A percentile compares a stretch with the other conserved stretches of the same genome.
phyloP scores from a whole-genome alignment of 2,888 invertebrate genomes.

The Cantharis rustica region DNA sequence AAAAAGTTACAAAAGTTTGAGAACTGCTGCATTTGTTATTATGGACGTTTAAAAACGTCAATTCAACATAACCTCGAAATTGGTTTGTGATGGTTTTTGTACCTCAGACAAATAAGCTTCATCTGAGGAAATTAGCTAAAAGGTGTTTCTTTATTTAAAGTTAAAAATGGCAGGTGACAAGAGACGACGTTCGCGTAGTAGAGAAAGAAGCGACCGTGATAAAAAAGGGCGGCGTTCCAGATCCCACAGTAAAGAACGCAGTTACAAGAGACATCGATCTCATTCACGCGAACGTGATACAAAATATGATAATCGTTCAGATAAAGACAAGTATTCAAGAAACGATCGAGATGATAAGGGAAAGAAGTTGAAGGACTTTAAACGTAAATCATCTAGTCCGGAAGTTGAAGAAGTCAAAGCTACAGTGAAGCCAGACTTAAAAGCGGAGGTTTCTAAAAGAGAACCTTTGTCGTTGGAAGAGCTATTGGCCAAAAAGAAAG shows the following conservation, averaged over 20 bases:
- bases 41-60: not conserved
- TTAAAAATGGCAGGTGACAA: conserved; percentile 51
- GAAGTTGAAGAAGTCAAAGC: conserved; percentile 53
- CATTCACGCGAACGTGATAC: conserved; percentile 49
- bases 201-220: conserved; percentile 51
- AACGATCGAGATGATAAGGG: conserved; percentile 40
- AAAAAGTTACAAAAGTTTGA: not conserved
- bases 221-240: conserved; percentile 50
- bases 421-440: conserved; percentile 33
- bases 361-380: conserved; percentile 44
- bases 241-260: conserved; percentile 52
- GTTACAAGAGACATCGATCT: conserved; percentile 46
- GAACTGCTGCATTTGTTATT: not conserved
- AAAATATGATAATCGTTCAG: conserved; percentile 43
- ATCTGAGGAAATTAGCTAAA: not conserved
- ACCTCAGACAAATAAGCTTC: not conserved
- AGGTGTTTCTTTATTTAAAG: not conserved
- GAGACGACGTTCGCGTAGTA: conserved; percentile 54
- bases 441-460: conserved; percentile 56
- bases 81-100: not conserved
- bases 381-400: conserved; percentile 48
- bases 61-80: not conserved
- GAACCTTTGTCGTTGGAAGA: conserved; percentile 97
- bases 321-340: conserved; percentile 37
- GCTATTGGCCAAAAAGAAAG: conserved; percentile 92